Percentiles rank a stretch among this genome's conserved stretches.
These are phyloP conservation scores for Coreoperca whiteheadi DNA, from an alignment of 2,113 vertebrate species.

Conservation along the genomic window DNA sequence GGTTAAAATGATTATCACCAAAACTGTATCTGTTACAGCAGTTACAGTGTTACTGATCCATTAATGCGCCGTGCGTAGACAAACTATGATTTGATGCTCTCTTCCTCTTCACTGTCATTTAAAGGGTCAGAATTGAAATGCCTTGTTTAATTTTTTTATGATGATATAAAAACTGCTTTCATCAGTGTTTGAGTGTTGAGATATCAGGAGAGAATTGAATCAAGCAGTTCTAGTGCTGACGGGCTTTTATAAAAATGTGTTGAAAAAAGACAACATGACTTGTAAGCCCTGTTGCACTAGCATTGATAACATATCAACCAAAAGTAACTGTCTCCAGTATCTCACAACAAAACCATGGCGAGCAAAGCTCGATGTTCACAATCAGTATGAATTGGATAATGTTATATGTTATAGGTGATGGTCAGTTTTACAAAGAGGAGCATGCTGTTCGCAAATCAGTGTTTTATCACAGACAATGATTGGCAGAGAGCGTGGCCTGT, in stretches of 20 bases:
- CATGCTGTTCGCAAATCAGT: slow-evolving; percentile 30
- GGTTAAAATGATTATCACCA: slow-evolving; percentile 19
- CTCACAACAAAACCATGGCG: slow-evolving; percentile 13
- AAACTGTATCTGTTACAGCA: slow-evolving; percentile 39
- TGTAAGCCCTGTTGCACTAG: slow-evolving; percentile 2
- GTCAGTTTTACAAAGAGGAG: slow-evolving; percentile 37
- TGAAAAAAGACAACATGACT: slow-evolving; percentile 1
- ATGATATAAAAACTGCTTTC: slow-evolving; percentile 9
- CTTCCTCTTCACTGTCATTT: slow-evolving; percentile 28
- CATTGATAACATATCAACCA: background rate
- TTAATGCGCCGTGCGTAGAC: slow-evolving; percentile 15
- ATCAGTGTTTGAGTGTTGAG: background rate
- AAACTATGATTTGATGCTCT: background rate
- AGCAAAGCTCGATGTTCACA: background rate
- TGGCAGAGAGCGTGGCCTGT: background rate
- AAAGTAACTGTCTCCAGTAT: background rate
- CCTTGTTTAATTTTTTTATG: background rate
- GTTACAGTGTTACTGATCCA: slow-evolving; percentile 53
- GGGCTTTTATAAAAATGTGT: slow-evolving; percentile 14
- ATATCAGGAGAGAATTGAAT: background rate
- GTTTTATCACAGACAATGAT: background rate
- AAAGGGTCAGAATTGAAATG: slow-evolving; percentile 11
- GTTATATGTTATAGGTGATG: background rate
- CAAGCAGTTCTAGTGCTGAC: slow-evolving; percentile 21
- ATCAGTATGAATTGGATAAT: background rate